These are phyloP conservation scores for Monomorium pharaonis DNA, from an alignment of 1,140 invertebrate genomes.

Conservation along the genomic window DNA sequence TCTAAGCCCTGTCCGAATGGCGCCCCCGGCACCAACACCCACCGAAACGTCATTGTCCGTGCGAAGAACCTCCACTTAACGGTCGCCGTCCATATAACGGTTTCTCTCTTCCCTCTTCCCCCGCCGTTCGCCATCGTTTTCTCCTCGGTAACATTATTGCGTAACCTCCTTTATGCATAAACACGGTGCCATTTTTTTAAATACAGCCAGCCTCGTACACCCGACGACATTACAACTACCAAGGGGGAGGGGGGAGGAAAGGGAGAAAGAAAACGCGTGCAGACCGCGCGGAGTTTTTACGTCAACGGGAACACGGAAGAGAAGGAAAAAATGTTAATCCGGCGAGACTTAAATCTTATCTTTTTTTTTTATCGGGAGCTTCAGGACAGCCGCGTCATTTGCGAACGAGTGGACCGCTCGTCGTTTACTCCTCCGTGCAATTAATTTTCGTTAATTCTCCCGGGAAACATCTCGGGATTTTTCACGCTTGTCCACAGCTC, in stretches of 20 bases:
- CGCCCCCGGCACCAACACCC: background rate
- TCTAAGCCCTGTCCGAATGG: background rate
- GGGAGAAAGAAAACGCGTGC: background rate
- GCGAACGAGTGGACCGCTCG: too few species aligned
- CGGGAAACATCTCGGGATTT: background rate
- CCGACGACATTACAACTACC: background rate
- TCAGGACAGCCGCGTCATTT: background rate
- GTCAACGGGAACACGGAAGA: background rate
- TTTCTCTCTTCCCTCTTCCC: background rate
- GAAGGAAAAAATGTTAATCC: background rate
- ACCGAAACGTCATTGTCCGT: slow-evolving; percentile 19
- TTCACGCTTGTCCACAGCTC: background rate
- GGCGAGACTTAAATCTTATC: background rate
- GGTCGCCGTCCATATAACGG: background rate
- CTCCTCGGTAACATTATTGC: slow-evolving; percentile 5
- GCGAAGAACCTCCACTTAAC: slow-evolving; percentile 34
- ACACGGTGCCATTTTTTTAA: slow-evolving; percentile 29
- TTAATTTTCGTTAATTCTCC: background rate
- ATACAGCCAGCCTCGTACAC: background rate
- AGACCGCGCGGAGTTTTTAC: background rate
- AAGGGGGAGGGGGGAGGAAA: background rate
- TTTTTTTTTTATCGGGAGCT: background rate
- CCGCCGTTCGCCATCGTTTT: background rate
- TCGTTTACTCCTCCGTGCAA: background rate
- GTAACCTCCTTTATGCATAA: slow-evolving; percentile 33